These are phyloP conservation scores for Caloenas nicobarica DNA, from an alignment of 2,113 vertebrate genomes.

Conservation along the genomic window DNA sequence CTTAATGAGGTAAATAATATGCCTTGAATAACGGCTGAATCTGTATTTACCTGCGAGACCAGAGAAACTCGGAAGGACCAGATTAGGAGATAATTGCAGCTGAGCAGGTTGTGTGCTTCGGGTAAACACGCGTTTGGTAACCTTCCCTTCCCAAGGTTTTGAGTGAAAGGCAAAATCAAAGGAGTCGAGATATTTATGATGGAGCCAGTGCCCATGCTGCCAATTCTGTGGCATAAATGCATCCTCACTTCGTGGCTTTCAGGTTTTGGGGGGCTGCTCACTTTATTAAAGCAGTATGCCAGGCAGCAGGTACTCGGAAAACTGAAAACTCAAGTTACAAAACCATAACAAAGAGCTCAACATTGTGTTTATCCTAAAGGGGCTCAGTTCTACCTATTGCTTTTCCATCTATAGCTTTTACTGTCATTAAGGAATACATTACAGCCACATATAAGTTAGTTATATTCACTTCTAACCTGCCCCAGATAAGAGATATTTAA, in stretches of 20 bases:
- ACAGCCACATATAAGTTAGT: slow-evolving; percentile 14
- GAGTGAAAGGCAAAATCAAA: slow-evolving; percentile 28
- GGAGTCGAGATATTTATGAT: not conserved
- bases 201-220: accelerated
- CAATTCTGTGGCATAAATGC: not conserved
- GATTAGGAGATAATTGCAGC: slow-evolving; percentile 78
- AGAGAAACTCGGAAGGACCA: slow-evolving; percentile 74
- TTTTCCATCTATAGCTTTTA: slow-evolving; percentile 23
- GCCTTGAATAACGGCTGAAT: slow-evolving; percentile 76
- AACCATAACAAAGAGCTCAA: not conserved
- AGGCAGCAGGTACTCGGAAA: not conserved
- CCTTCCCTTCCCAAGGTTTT: slow-evolving; percentile 50
- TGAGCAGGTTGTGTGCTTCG: slow-evolving; percentile 74
- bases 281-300: not conserved
- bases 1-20: slow-evolving; percentile 83
- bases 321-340: not conserved
- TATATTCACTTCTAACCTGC: slow-evolving; percentile 24
- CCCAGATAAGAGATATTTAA: slow-evolving; percentile 30
- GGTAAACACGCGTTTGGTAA: slow-evolving; percentile 76
- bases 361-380: not conserved
- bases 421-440: slow-evolving; percentile 26
- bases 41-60: slow-evolving; percentile 82
- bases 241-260: not conserved
- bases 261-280: not conserved
- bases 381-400: not conserved